phyloP scores from a whole-genome alignment of 92 coral and sea anemone species.

The Chrysogorgia sp. region DNA sequence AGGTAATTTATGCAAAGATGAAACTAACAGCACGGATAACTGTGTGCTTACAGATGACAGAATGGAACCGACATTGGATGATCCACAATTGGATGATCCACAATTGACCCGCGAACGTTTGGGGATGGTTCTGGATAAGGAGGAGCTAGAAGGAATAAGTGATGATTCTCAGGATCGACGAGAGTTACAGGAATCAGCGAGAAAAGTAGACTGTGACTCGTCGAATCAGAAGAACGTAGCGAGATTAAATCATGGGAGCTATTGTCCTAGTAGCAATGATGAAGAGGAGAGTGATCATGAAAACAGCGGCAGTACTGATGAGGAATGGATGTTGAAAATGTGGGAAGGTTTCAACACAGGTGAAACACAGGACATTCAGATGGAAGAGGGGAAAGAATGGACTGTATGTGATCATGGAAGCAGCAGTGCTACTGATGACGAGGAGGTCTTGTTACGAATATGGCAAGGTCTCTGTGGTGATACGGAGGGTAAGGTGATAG shows the following conservation, averaged over 20 bases:
- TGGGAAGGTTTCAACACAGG: no score
- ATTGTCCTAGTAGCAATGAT: neutral
- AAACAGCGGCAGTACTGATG: neutral
- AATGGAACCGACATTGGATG: neutral
- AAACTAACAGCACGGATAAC: no score
- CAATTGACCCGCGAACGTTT: neutral
- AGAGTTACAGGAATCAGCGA: neutral
- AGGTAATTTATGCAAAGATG: no score
- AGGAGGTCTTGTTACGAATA: no score
- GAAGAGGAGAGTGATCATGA: neutral
- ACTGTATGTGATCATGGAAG: no score
- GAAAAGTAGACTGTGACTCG: neutral
- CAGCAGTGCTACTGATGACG: no score
- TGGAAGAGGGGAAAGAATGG: no score
- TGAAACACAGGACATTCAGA: no score
- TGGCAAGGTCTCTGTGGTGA: neutral
- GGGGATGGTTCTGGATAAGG: neutral
- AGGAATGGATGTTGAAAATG: neutral
- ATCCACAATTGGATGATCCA: neutral
- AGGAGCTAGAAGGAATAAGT: neutral
- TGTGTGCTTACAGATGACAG: neutral
- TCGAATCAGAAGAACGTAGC: neutral
- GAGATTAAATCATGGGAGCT: neutral
- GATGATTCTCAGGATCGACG: neutral
- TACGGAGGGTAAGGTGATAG: constrained; percentile 1